phyloP scores from a whole-genome alignment of 1,140 invertebrate genomes.

The Bombus huntii region DNA sequence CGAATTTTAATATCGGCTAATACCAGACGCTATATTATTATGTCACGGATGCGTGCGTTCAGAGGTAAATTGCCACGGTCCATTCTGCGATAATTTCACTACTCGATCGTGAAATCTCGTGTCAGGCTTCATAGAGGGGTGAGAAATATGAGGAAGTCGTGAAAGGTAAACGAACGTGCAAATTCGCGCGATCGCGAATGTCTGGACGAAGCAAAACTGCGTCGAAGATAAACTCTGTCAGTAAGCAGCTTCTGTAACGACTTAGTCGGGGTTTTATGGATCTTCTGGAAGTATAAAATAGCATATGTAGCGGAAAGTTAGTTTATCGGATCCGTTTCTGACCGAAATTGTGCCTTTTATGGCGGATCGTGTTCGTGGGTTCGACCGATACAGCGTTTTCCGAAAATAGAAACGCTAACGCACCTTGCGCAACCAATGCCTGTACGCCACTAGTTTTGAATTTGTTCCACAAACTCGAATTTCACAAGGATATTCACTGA shows the following conservation, averaged over 20 bases:
- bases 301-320: conserved; percentile 25
- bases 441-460: not conserved
- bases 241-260: conserved; percentile 38
- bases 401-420: conserved; percentile 2
- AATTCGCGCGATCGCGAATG: conserved; percentile 13
- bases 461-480: not conserved
- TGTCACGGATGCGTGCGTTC: not conserved
- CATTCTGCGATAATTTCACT: not conserved
- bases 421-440: too few species aligned
- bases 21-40: not conserved
- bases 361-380: not conserved
- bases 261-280: conserved; percentile 36
- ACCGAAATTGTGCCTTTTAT: conserved; percentile 29
- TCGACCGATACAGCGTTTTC: conserved; percentile 2
- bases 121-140: not conserved
- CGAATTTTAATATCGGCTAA: not conserved
- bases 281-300: conserved; percentile 35
- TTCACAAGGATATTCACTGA: not conserved
- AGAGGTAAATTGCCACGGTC: not conserved
- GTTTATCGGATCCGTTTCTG: conserved; percentile 25
- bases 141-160: not conserved
- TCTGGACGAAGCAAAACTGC: conserved; percentile 2
- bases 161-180: conserved; percentile 30
- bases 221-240: conserved; percentile 30
- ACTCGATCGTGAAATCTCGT: not conserved